These are phyloP conservation scores for Plecturocebus donacophilus DNA, from an alignment of 2,113 vertebrate genomes.

Conservation along the genomic window DNA sequence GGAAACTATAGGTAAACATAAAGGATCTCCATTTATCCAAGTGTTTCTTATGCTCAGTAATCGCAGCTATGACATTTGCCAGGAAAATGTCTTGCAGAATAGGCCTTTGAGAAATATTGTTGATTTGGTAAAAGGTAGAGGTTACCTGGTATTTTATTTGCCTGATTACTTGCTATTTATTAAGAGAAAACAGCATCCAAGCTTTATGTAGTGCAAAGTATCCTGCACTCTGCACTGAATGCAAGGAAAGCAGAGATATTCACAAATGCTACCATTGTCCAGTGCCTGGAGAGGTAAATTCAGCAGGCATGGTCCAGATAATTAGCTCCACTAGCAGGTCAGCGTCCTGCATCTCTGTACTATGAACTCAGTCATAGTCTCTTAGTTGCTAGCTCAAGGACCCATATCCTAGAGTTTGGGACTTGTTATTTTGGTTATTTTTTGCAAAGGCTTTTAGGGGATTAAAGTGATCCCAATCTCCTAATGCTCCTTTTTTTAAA, in stretches of 20 bases:
- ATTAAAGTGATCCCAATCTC: background rate
- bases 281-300: background rate
- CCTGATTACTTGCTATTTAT: slow-evolving; percentile 44
- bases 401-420: background rate
- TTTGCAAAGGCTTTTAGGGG: slow-evolving; percentile 32
- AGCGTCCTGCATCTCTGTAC: background rate
- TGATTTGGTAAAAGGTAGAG: background rate
- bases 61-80: background rate
- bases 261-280: background rate
- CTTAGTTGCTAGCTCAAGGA: background rate
- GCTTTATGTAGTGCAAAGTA: background rate
- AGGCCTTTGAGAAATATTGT: slow-evolving; percentile 49
- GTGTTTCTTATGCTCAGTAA: background rate
- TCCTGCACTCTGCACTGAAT: background rate
- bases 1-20: slow-evolving; percentile 38
- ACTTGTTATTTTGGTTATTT: background rate
- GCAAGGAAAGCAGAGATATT: background rate
- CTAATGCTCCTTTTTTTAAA: background rate
- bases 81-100: background rate
- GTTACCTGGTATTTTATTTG: background rate
- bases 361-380: background rate
- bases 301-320: background rate
- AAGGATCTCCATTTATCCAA: background rate
- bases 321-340: background rate
- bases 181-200: background rate